Conservation (phyloP, 2,113 vertebrate species). For the Amblyopsis rosae region DNA sequence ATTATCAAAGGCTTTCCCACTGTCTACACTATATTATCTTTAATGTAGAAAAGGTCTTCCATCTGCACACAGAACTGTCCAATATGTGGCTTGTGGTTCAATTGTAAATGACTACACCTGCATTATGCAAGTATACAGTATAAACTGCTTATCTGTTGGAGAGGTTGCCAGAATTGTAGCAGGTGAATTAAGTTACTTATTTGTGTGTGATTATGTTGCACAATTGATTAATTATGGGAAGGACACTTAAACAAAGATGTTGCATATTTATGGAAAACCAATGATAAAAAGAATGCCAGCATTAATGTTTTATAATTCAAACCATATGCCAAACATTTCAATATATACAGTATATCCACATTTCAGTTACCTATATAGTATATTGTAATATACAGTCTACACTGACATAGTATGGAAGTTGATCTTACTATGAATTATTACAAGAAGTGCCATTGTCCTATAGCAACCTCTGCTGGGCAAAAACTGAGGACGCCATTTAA, state of each 20-base stretch:
- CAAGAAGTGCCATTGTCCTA: not conserved
- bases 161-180: not conserved
- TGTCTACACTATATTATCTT: not conserved
- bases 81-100: not conserved
- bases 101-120: not conserved
- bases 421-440: not conserved
- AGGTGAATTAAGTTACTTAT: not conserved
- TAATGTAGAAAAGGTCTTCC: not conserved
- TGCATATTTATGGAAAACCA: not conserved
- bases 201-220: too few species aligned
- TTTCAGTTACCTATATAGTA: too few species aligned
- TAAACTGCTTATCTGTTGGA: not conserved
- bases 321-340: not conserved
- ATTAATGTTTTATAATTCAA: too few species aligned
- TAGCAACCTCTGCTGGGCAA: constrained; percentile 60
- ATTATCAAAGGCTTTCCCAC: not conserved
- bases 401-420: too few species aligned
- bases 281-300: not conserved
- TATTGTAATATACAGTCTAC: too few species aligned
- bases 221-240: too few species aligned
- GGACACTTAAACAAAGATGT: not conserved
- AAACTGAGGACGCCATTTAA: not conserved
- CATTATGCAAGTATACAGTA: not conserved
- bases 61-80: constrained; percentile 4
- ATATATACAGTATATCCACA: not conserved